Evolutionary conservation across 1,140 invertebrate genomes (phyloP).

Genomic region (Saxidomus purpurata): DNA sequence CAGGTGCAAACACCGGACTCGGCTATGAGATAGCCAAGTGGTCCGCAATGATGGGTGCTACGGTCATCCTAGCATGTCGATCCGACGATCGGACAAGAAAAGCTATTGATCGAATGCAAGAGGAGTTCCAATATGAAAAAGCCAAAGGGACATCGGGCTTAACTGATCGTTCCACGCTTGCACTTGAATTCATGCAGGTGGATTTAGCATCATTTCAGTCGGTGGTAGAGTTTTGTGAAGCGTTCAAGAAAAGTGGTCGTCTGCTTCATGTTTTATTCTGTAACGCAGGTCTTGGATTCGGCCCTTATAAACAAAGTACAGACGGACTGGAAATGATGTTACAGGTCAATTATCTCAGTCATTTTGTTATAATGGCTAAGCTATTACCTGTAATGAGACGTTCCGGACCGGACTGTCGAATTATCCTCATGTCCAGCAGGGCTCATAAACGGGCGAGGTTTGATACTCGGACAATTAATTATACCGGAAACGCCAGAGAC

Average conservation of each 20-base stretch:
- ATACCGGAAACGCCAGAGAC: not conserved
- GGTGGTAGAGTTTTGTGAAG: slow-evolving; percentile 61
- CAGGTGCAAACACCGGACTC: slow-evolving; percentile 51
- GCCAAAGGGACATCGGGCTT: slow-evolving; percentile 24
- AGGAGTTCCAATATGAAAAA: slow-evolving; percentile 64
- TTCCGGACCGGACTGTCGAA: slow-evolving; percentile 53
- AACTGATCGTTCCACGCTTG: slow-evolving; percentile 36
- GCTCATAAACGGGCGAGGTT: slow-evolving; percentile 8
- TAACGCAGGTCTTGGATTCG: slow-evolving; percentile 69
- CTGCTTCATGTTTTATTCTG: slow-evolving; percentile 68
- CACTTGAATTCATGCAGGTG: slow-evolving; percentile 69
- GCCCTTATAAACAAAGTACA: slow-evolving; percentile 8
- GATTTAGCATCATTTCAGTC: slow-evolving; percentile 68
- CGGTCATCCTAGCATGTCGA: slow-evolving; percentile 72
- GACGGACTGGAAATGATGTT: slow-evolving; percentile 40
- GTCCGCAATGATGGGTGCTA: slow-evolving; percentile 73
- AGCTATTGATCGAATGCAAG: slow-evolving; percentile 66
- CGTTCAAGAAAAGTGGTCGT: slow-evolving; percentile 66
- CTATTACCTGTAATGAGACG: slow-evolving; percentile 37
- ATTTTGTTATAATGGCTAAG: slow-evolving; percentile 48
- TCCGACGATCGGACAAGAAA: slow-evolving; percentile 66
- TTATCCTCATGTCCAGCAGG: slow-evolving; percentile 26
- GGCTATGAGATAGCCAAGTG: slow-evolving; percentile 75
- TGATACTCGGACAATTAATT: slow-evolving; percentile 41
- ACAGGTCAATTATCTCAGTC: slow-evolving; percentile 57